Conservation (phyloP, 2,888 invertebrate genomes). For the Leptinotarsa haldemani region DNA sequence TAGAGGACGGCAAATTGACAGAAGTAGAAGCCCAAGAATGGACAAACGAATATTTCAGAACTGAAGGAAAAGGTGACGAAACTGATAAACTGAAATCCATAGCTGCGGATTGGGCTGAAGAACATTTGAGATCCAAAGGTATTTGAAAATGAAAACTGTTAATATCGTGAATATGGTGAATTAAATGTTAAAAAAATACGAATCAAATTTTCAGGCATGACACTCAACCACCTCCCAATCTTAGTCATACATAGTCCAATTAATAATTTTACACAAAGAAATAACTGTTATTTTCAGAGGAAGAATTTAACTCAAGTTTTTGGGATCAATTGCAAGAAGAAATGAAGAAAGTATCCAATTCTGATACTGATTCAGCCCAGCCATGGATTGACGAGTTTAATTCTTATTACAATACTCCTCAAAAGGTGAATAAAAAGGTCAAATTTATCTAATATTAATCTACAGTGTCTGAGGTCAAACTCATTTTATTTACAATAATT, state of each 20-base stretch:
- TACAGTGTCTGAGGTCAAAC: constrained; percentile 10
- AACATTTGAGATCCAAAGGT: constrained; percentile 54
- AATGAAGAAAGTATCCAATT: constrained; percentile 81
- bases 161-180: neutral
- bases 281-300: constrained; percentile 46
- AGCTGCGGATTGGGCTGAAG: constrained; percentile 62
- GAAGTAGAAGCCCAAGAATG: constrained; percentile 65
- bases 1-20: constrained; percentile 67
- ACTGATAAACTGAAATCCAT: constrained; percentile 32
- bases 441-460: constrained; percentile 21
- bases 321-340: constrained; percentile 79
- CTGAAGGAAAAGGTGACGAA: constrained; percentile 51
- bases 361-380: constrained; percentile 71
- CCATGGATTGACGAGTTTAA: constrained; percentile 80
- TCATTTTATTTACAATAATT: neutral
- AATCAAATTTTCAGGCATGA: neutral
- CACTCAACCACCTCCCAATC: no score
- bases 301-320: constrained; percentile 71
- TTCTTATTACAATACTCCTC: constrained; percentile 71
- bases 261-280: neutral
- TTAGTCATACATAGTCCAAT: neutral
- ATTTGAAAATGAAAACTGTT: neutral
- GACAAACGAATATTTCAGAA: constrained; percentile 65
- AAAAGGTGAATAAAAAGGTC: constrained; percentile 65
- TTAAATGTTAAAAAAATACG: neutral